These are phyloP conservation scores for Drosophila varians DNA, from an alignment of 1,140 invertebrate species.

Conservation along the genomic window DNA sequence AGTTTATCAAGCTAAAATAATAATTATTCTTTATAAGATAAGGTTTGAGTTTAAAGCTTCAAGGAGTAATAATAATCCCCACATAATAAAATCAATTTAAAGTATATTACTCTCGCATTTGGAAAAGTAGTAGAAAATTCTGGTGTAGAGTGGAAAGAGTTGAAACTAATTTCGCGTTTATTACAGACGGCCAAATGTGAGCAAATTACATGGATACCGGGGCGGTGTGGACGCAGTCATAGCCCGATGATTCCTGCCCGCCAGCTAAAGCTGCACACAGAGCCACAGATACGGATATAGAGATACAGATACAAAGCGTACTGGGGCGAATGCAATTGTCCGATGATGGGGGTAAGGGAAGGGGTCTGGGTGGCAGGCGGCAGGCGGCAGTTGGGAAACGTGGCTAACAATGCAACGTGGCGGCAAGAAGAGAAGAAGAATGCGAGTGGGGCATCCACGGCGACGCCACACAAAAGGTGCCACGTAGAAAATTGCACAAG, in stretches of 20 bases:
- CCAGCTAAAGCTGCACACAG: background rate
- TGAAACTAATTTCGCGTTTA: slow-evolving; percentile 66
- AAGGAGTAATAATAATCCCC: no score
- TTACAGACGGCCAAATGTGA: slow-evolving; percentile 53
- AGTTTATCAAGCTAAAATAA: background rate
- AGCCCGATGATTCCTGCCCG: slow-evolving; percentile 6
- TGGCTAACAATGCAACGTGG: slow-evolving; percentile 45
- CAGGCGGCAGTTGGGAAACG: slow-evolving; percentile 25
- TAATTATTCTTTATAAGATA: background rate
- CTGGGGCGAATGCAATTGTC: slow-evolving; percentile 63
- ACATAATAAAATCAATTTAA: slow-evolving; percentile 67
- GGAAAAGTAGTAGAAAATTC: slow-evolving; percentile 44
- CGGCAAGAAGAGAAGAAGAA: slow-evolving; percentile 12
- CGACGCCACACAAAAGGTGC: slow-evolving; percentile 65
- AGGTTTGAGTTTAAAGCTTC: no score
- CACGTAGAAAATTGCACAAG: slow-evolving; percentile 78
- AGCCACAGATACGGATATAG: slow-evolving; percentile 4
- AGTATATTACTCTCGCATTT: slow-evolving; percentile 21
- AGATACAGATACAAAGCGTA: slow-evolving; percentile 45
- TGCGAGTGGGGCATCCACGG: slow-evolving; percentile 33
- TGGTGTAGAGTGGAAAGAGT: slow-evolving; percentile 39
- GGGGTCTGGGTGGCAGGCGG: no score
- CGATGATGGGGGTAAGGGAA: no score
- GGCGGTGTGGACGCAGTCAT: slow-evolving; percentile 28
- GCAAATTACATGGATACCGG: slow-evolving; percentile 57